Percentiles rank a stretch among this genome's conserved stretches.
phyloP scores from a whole-genome alignment of 1,140 invertebrate genomes.

The Calephelis virginiensis region DNA sequence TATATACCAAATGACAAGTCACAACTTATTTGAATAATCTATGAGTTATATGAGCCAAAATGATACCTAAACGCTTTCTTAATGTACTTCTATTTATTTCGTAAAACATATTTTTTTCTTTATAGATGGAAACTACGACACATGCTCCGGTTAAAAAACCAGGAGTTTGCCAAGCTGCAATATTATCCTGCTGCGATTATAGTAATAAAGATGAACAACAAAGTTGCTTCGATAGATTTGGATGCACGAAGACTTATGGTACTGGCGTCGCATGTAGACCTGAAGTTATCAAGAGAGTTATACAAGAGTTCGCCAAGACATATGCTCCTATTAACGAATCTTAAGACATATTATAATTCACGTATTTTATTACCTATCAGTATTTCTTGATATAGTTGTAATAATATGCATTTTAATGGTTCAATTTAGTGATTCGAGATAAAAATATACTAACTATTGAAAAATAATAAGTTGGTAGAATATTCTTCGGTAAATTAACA shows the following conservation, averaged over 20 bases:
- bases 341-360: not conserved
- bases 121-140: conserved; percentile 25
- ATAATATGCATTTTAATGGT: not conserved
- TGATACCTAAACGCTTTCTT: too few relatives aligned
- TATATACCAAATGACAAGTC: too few relatives aligned
- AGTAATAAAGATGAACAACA: not conserved
- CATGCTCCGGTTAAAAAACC: conserved; percentile 13
- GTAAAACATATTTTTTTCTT: conserved; percentile 3
- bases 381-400: conserved; percentile 20
- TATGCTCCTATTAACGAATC: conserved; percentile 24
- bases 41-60: too few relatives aligned
- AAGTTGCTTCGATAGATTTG: conserved; percentile 31
- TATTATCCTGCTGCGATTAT: conserved; percentile 34
- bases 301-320: conserved; percentile 26
- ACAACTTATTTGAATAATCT: too few relatives aligned
- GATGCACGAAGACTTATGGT: conserved; percentile 29
- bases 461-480: too few relatives aligned
- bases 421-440: not conserved
- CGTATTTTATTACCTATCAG: conserved; percentile 20
- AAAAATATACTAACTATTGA: too few relatives aligned
- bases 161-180: conserved; percentile 32
- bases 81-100: too few relatives aligned
- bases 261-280: conserved; percentile 29
- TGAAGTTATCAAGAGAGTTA: conserved; percentile 25
- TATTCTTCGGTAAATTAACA: too few relatives aligned